phyloP scores from a whole-genome alignment of 1,140 invertebrate species.

The Ectropis grisescens region DNA sequence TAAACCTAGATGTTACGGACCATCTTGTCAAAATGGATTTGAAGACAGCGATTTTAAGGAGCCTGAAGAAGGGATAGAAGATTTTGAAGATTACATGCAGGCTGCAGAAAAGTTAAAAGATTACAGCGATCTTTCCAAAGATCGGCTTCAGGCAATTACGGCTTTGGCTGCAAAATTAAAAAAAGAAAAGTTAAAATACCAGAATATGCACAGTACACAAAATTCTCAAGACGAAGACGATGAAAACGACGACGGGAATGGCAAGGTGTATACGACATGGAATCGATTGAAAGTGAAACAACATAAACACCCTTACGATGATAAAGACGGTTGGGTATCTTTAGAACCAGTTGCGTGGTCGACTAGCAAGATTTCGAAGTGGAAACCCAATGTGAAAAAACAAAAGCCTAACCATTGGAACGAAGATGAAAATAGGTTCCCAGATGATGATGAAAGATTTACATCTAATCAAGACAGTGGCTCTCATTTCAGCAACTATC shows the following conservation, averaged over 20 bases:
- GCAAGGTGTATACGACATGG: conserved; percentile 62
- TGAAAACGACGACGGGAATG: conserved; percentile 41
- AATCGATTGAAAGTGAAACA: conserved; percentile 66
- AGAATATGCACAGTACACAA: too few relatives aligned
- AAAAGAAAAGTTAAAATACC: conserved; percentile 36
- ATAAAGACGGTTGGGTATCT: conserved; percentile 82
- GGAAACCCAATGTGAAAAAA: conserved; percentile 75
- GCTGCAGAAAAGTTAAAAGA: conserved; percentile 73
- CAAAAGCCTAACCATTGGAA: conserved; percentile 57
- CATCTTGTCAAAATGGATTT: conserved; percentile 59
- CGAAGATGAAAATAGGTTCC: conserved; percentile 43
- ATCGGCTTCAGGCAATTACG: conserved; percentile 53
- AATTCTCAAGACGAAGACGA: conserved; percentile 35
- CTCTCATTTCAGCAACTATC: conserved; percentile 30
- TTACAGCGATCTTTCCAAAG: conserved; percentile 57
- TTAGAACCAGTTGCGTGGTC: conserved; percentile 84
- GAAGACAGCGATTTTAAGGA: conserved; percentile 10
- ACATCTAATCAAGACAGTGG: conserved; percentile 29
- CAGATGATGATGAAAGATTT: conserved; percentile 36
- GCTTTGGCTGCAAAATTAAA: conserved; percentile 52
- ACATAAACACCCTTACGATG: conserved; percentile 74
- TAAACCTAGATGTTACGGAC: conserved; percentile 54
- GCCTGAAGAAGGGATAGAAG: conserved; percentile 44
- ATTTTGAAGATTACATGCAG: conserved; percentile 71
- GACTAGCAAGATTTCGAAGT: conserved; percentile 83